phyloP scores from a whole-genome alignment of 1,140 invertebrate species.

The Semibalanus balanoides region DNA sequence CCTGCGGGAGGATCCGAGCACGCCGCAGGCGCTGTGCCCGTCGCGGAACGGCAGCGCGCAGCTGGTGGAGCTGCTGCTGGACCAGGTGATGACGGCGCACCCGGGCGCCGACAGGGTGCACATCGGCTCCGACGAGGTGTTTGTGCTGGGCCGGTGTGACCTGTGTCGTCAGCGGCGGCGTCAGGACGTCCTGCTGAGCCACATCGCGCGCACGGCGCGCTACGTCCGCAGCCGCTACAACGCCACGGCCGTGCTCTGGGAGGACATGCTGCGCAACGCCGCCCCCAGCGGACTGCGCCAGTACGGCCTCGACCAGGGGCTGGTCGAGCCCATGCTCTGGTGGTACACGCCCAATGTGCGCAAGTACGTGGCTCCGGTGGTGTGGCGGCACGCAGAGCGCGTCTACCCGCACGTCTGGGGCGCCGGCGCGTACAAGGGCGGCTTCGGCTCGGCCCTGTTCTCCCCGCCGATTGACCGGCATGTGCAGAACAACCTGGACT shows the following conservation, averaged over 20 bases:
- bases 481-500: conserved; percentile 29
- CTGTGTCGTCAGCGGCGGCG: conserved; percentile 43
- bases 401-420: conserved; percentile 39
- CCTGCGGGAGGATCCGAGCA: conserved; percentile 31
- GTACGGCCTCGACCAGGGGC: conserved; percentile 22
- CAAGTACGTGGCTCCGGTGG: conserved; percentile 25
- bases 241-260: conserved; percentile 36
- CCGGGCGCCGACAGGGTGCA: conserved; percentile 29
- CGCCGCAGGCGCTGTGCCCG: conserved; percentile 30
- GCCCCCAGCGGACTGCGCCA: conserved; percentile 21
- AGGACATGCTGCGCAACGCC: conserved; percentile 38
- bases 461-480: conserved; percentile 36
- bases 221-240: conserved; percentile 26
- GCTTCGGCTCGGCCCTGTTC: conserved; percentile 28
- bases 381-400: conserved; percentile 30
- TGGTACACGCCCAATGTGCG: conserved; percentile 28
- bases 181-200: conserved; percentile 35
- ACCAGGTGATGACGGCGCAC: conserved; percentile 31
- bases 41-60: conserved; percentile 26
- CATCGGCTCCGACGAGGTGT: conserved; percentile 37
- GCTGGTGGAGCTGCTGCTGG: conserved; percentile 33
- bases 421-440: conserved; percentile 42
- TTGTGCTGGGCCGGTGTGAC: conserved; percentile 59
- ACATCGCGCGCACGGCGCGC: conserved; percentile 27
- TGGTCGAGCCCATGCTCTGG: conserved; percentile 32